These are phyloP conservation scores for Conus betulinus DNA, from an alignment of 1,140 invertebrate species.

Conservation along the genomic window DNA sequence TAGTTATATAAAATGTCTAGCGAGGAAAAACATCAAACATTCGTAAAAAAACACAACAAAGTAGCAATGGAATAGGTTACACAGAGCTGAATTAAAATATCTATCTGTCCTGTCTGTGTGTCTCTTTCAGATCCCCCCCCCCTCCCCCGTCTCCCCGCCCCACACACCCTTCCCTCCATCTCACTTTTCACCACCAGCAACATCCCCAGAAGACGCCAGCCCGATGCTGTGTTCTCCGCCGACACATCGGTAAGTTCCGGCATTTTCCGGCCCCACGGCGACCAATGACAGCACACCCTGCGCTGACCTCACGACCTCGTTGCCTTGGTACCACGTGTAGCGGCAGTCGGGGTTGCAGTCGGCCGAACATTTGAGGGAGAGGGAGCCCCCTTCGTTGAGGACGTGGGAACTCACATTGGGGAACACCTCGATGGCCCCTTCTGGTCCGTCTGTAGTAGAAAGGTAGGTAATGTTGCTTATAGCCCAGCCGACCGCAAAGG, in stretches of 20 bases:
- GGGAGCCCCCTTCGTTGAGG: slow-evolving; percentile 38
- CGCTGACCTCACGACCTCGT: not conserved
- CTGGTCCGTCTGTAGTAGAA: slow-evolving; percentile 26
- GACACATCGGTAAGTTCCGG: slow-evolving; percentile 41
- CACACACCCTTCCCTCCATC: not conserved
- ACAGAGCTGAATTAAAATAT: no score
- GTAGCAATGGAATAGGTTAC: no score
- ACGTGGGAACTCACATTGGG: slow-evolving; percentile 11
- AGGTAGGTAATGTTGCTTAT: no score
- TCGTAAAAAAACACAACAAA: no score
- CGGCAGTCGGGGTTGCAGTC: slow-evolving; percentile 36
- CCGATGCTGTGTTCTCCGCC: slow-evolving; percentile 28
- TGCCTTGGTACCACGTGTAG: slow-evolving; percentile 32
- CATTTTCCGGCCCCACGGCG: slow-evolving; percentile 25
- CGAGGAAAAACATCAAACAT: no score
- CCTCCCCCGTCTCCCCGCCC: no score
- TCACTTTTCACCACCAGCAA: slow-evolving; percentile 28
- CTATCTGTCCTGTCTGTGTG: no score
- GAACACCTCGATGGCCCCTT: slow-evolving; percentile 11
- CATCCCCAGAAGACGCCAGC: not conserved
- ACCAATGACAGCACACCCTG: slow-evolving; percentile 37
- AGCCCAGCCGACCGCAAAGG: no score
- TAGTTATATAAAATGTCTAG: no score
- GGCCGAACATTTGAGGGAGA: slow-evolving; percentile 34
- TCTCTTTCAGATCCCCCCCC: no score